These are phyloP conservation scores for Diorhabda carinulata DNA, from an alignment of 1,140 invertebrate species.

Conservation along the genomic window DNA sequence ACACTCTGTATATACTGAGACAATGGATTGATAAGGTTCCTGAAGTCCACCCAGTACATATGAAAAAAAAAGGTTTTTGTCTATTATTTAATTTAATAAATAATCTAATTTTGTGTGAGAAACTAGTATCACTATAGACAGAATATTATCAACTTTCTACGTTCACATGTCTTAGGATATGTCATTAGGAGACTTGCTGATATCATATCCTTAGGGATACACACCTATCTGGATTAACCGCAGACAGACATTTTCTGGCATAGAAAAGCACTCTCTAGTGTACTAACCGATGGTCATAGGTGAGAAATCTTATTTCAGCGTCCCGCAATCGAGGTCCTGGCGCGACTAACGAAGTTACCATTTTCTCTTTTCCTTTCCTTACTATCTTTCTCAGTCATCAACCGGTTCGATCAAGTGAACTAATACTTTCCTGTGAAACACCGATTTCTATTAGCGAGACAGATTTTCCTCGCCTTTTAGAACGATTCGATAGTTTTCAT, in stretches of 20 bases:
- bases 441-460: too few species aligned
- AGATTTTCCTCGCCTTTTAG: too few species aligned
- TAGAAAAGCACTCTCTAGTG: slow-evolving; percentile 21
- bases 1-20: too few species aligned
- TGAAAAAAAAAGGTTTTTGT: too few species aligned
- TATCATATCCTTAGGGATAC: slow-evolving; percentile 29
- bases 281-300: slow-evolving; percentile 30
- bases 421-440: background rate
- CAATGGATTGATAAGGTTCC: too few species aligned
- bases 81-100: too few species aligned
- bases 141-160: too few species aligned
- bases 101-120: too few species aligned
- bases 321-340: slow-evolving; percentile 33
- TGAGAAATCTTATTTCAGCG: slow-evolving; percentile 37
- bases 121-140: too few species aligned
- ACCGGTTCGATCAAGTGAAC: slow-evolving; percentile 12
- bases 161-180: background rate
- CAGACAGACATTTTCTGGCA: slow-evolving; percentile 17
- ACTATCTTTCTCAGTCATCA: slow-evolving; percentile 11
- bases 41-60: too few species aligned
- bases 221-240: slow-evolving; percentile 4
- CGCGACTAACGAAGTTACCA: slow-evolving; percentile 35
- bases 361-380: slow-evolving; percentile 18
- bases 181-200: slow-evolving; percentile 17
- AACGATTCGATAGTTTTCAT: too few species aligned